Evolutionary conservation across 1,140 invertebrate genomes (phyloP), one percentile per base, ranked within the genome.

Genomic region (Chionoecetes opilio): DNA sequence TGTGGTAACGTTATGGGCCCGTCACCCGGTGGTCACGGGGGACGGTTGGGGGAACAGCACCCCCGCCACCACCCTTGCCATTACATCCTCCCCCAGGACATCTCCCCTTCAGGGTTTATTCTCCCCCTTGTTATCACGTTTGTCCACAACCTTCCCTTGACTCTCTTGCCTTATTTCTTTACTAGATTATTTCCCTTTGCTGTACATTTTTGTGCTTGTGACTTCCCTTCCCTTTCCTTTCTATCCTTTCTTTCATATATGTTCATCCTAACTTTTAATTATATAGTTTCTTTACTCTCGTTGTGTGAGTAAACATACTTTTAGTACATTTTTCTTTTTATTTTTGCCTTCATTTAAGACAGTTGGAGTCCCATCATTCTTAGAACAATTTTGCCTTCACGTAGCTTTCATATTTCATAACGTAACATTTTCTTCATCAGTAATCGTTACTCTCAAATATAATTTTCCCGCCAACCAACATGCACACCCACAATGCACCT

Each of bases 111-210:
- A 2, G 21, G 26, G 21, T 75, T 75, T 75, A 26, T 75, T 75
- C 63, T 75, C 63, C 63, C 63, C 63, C 63, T 75, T 75, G 63
- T 75, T 75, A 75, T 75, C 63, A 17, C 63, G 63, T n/a, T 26
- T 75, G 63, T 26, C n/a, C 63, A 26, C 21, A 75, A 53, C 46
- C 46, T 53, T 0, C 46, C 46, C 9, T 53, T 53, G 46, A 26
- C 63, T 75, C n/a, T 75, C 21, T 75, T 26, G n/a, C 63, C n/a
- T n/a, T 21, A n/a, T 75, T n/a, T 75, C 21, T n/a, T 75, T 53
- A 53, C 46, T 53, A 14, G 46, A 53, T 11, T 75, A 17, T 75
- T 26, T 75, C 63, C 63, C 63, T 75, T 75, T 75, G 21, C n/a
- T n/a, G 63, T 75, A n/a, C 63, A 26, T 75, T 75, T 75, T n/a